Base-by-base conservation (phyloP, 2,888 invertebrate genomes). In the Watsonalla binaria region DNA sequence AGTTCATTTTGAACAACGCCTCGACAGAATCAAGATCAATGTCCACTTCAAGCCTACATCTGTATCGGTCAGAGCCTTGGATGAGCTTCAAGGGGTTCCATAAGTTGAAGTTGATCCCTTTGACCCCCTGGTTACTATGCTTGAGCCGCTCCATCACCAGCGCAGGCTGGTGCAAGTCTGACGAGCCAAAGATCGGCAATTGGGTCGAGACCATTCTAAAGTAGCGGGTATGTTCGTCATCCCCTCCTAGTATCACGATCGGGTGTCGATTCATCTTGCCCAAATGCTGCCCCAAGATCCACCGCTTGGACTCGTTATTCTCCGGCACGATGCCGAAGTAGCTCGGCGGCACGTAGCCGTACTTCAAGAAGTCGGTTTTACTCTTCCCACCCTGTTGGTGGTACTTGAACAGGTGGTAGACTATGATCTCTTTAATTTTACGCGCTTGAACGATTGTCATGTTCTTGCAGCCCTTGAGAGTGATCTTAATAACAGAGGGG, bases 21-120 rank as follows among this genome's bases (percentile, higher is more conserved):
- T 86, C 86, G 0, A 83, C 59, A 0, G 90, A 89, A 24, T 86
- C 86, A 6, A 87, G 48, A 57, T 90, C 90, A 15, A 86, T 62
- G 5, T 83, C 76, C 0, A 84, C 57, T n/a, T 75, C 72, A 6
- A 73, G 63, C 7, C 50, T 56, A 7, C 49, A 35, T 33, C 49
- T 62, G 33, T 52, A 60, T 37, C 60, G 62, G 0, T 61, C 59
- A 5, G 11, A 5, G 8, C 6, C 11, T 5, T 33, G 2, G 6
- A 7, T 13, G 6, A 62, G 0, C 14, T 52, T 51, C 5, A 57
- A 5, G 7, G 76, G 66, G 56, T 80, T 85, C 89, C 90, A 90
- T 45, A 79, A 56, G 13, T 66, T 58, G 53, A 84, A 82, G 60
- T 89, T 79, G 6, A 90, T 59, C 0, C 84, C 84, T 54, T 80